phyloP scores from a whole-genome alignment of 2,888 invertebrate species.

The Odontocolon sp. region DNA sequence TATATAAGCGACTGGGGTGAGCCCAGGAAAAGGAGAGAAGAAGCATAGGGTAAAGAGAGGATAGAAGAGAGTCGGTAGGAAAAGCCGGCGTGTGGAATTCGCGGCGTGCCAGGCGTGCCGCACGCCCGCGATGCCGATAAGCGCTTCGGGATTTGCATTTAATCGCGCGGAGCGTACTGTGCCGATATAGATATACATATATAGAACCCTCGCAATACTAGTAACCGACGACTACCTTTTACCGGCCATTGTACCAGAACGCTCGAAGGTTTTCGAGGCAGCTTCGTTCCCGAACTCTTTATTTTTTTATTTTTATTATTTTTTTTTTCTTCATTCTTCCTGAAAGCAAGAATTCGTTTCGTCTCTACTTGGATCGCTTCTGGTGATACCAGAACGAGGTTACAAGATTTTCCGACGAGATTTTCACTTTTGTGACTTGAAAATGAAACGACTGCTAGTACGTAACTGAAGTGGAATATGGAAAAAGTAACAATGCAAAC shows the following conservation, averaged over 20 bases:
- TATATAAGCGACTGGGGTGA: slow-evolving; percentile 41
- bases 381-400: slow-evolving; percentile 22
- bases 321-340: background rate
- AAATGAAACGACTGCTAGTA: background rate
- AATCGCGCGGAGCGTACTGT: slow-evolving; percentile 63
- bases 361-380: slow-evolving; percentile 9
- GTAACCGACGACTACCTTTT: slow-evolving; percentile 46
- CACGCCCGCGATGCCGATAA: slow-evolving; percentile 64
- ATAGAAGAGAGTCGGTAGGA: slow-evolving; percentile 53
- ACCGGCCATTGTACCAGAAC: slow-evolving; percentile 39
- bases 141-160: slow-evolving; percentile 71
- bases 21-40: slow-evolving; percentile 39
- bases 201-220: slow-evolving; percentile 27
- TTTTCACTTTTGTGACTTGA: background rate
- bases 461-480: too few relatives aligned
- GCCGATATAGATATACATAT: slow-evolving; percentile 29
- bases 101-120: slow-evolving; percentile 59
- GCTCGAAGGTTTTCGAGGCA: slow-evolving; percentile 10
- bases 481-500: background rate
- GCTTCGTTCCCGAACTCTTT: slow-evolving; percentile 4
- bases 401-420: slow-evolving; percentile 39
- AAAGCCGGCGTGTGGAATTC: slow-evolving; percentile 54
- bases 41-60: slow-evolving; percentile 52
- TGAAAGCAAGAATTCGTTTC: slow-evolving; percentile 27
- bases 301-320: too few relatives aligned